These are phyloP conservation scores for Fulica atra DNA, from an alignment of 2,113 vertebrate genomes.

Conservation along the genomic window DNA sequence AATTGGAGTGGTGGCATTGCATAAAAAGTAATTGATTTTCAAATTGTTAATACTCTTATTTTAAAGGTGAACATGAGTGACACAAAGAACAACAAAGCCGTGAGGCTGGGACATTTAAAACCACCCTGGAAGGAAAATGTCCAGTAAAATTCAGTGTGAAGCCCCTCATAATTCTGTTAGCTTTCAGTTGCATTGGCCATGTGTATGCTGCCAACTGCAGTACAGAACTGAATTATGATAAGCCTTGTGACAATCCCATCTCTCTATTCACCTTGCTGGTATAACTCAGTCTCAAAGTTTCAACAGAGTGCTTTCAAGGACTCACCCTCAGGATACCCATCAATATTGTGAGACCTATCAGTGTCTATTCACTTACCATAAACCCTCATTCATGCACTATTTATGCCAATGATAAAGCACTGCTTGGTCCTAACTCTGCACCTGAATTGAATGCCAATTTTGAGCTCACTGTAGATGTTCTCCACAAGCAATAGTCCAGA, in stretches of 20 bases:
- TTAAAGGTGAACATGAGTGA: neutral
- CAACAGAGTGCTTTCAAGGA: neutral
- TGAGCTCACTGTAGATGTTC: neutral
- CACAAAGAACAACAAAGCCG: neutral
- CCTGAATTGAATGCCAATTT: neutral
- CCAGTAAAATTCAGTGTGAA: neutral
- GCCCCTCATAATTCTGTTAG: neutral
- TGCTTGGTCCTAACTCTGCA: neutral
- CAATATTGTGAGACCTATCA: neutral
- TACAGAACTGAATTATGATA: neutral
- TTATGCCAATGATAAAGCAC: neutral
- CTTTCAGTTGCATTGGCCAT: neutral
- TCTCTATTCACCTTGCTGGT: neutral
- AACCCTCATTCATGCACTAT: too few relatives aligned
- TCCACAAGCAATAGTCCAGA: neutral
- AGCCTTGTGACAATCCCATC: neutral
- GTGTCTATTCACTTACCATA: neutral
- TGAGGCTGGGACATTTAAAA: neutral
- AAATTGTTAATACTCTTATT: neutral
- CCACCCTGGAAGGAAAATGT: neutral
- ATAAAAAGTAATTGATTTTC: neutral
- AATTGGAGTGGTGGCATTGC: neutral
- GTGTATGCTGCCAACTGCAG: neutral
- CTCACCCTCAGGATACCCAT: accelerated
- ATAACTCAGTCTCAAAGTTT: neutral